A percentile compares a stretch with the other conserved stretches of the same genome.
These are phyloP conservation scores for Brachionus sp. DNA, from an alignment of 1,140 invertebrate species.

Conservation along the genomic window DNA sequence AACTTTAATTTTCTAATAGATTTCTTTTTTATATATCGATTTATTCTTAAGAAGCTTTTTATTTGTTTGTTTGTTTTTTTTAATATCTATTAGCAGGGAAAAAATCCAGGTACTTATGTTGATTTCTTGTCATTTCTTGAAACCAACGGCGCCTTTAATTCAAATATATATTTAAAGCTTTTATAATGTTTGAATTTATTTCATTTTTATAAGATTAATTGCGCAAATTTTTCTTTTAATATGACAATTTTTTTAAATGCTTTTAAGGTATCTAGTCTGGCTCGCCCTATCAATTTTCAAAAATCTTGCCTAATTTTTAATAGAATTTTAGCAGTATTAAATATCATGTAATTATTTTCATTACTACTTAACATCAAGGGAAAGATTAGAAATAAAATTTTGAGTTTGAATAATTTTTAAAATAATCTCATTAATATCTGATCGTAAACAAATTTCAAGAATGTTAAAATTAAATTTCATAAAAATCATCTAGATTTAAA, in stretches of 20 bases:
- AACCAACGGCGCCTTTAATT: background rate
- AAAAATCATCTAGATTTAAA: too few species aligned
- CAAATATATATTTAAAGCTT: background rate
- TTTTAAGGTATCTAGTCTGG: background rate
- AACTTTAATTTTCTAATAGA: slow-evolving; percentile 1
- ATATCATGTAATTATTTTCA: background rate
- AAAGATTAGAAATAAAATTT: background rate
- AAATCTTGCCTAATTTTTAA: background rate
- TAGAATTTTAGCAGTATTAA: background rate
- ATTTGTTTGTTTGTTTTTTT: background rate
- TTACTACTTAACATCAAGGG: background rate
- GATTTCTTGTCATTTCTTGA: background rate
- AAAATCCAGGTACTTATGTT: background rate
- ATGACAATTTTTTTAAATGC: background rate
- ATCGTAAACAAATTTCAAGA: too few species aligned
- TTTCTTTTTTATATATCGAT: background rate
- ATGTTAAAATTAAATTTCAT: too few species aligned
- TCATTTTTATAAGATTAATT: background rate
- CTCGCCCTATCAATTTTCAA: background rate
- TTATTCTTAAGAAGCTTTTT: background rate
- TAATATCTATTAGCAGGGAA: background rate
- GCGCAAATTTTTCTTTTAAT: background rate
- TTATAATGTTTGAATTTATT: background rate
- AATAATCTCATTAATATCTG: too few species aligned
- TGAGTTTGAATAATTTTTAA: background rate